Evolutionary conservation across 2,113 vertebrate species (phyloP).

Genomic region (Anthoscopus minutus): DNA sequence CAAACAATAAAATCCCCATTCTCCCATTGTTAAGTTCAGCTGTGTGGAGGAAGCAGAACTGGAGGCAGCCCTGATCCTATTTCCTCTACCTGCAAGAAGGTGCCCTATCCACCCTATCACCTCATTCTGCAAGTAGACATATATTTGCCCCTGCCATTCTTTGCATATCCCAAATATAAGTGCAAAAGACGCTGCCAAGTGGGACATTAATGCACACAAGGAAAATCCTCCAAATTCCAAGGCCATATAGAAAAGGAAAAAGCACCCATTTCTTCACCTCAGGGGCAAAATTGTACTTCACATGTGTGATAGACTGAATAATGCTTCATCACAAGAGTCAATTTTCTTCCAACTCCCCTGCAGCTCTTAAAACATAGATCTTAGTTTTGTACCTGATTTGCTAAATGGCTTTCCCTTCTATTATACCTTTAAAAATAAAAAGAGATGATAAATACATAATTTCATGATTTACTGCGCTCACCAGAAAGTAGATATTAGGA

Average conservation of each 20-base stretch:
- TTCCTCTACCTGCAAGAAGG: not conserved
- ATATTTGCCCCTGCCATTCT: fast-evolving
- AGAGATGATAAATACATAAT: not conserved
- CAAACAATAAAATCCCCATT: not conserved
- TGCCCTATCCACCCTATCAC: no score
- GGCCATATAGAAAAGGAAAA: not conserved
- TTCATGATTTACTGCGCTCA: not conserved
- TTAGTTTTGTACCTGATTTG: slow-evolving; percentile 27
- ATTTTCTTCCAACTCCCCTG: slow-evolving; percentile 51
- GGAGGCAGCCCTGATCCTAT: fast-evolving
- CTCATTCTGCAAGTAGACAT: not conserved
- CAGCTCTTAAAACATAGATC: slow-evolving; percentile 42
- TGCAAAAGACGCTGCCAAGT: not conserved
- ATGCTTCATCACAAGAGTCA: slow-evolving; percentile 45
- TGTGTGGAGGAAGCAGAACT: fast-evolving
- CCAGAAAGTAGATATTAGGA: not conserved
- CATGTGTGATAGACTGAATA: slow-evolving; percentile 42
- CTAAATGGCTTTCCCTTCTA: slow-evolving; percentile 21
- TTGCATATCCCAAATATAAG: not conserved
- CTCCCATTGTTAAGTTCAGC: not conserved
- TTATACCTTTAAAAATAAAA: not conserved
- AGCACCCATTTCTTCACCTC: not conserved
- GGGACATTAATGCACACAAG: not conserved
- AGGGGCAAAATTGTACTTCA: slow-evolving; percentile 48
- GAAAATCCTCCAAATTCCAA: not conserved